Evolutionary conservation across 2,888 invertebrate species (phyloP).

Genomic region (Stenchaetothrips biformis): DNA sequence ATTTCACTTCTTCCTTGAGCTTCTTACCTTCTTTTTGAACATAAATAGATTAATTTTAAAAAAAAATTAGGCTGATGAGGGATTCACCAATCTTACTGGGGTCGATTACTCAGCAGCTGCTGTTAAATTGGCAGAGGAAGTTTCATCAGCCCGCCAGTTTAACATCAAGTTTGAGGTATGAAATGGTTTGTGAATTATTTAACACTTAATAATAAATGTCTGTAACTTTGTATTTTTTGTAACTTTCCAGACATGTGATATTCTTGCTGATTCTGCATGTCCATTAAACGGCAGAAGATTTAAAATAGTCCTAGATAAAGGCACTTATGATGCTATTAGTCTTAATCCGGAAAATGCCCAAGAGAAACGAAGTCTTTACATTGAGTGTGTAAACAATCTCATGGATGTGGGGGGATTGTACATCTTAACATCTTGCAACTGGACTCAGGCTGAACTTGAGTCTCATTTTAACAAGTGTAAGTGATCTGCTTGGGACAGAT

Average conservation of each 20-base stretch:
- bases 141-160: slow-evolving; percentile 48
- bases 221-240: slow-evolving; percentile 38
- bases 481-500: slow-evolving; percentile 36
- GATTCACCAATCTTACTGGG: slow-evolving; percentile 73
- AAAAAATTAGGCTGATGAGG: slow-evolving; percentile 57
- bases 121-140: slow-evolving; percentile 66
- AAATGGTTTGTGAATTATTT: not conserved
- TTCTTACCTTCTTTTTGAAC: not conserved
- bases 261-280: slow-evolving; percentile 48
- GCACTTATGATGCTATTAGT: slow-evolving; percentile 91
- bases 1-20: slow-evolving; percentile 19
- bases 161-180: slow-evolving; percentile 49
- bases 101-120: slow-evolving; percentile 85
- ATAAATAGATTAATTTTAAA: slow-evolving; percentile 41
- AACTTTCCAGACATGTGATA: slow-evolving; percentile 53
- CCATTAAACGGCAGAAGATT: slow-evolving; percentile 44
- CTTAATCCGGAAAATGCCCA: slow-evolving; percentile 66
- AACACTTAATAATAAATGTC: not conserved
- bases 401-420: slow-evolving; percentile 62
- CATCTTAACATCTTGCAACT: slow-evolving; percentile 91
- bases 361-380: slow-evolving; percentile 60
- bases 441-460: slow-evolving; percentile 79
- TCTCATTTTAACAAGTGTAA: slow-evolving; percentile 61
- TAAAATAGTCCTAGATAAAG: slow-evolving; percentile 65
- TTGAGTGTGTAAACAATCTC: slow-evolving; percentile 58